phyloP scores from a whole-genome alignment of 1,140 invertebrate species.

The Chironomus striatipennis region DNA sequence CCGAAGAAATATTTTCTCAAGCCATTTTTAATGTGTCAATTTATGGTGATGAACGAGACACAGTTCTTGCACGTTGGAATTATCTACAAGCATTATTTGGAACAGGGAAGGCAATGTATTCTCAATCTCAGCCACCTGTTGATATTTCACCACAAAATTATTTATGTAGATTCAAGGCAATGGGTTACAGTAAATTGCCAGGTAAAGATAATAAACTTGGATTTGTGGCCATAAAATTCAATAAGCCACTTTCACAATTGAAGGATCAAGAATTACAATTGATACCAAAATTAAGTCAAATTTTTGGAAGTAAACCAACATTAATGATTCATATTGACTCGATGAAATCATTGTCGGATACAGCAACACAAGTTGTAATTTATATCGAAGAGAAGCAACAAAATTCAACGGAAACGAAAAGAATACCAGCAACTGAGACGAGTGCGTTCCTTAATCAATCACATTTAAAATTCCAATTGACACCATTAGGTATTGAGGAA shows the following conservation, averaged over 20 bases:
- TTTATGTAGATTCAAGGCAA: constrained; percentile 85
- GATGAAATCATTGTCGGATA: constrained; percentile 62
- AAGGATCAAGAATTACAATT: constrained; percentile 59
- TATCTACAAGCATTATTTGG: constrained; percentile 91
- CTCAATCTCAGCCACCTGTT: constrained; percentile 56
- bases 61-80: constrained; percentile 87
- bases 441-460: constrained; percentile 57
- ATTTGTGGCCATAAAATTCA: constrained; percentile 71
- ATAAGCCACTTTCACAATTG: constrained; percentile 45
- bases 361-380: constrained; percentile 67
- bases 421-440: constrained; percentile 67
- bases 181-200: constrained; percentile 79
- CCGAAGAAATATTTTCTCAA: constrained; percentile 61
- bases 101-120: constrained; percentile 65
- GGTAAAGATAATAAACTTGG: constrained; percentile 78
- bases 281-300: constrained; percentile 53
- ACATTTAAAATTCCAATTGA: constrained; percentile 58
- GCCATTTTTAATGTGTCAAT: constrained; percentile 77
- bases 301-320: constrained; percentile 77
- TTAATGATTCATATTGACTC: constrained; percentile 67
- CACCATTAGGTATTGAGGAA: constrained; percentile 54
- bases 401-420: constrained; percentile 49
- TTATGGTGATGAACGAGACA: constrained; percentile 83
- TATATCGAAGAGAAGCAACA: constrained; percentile 69
- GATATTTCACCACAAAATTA: constrained; percentile 83